Conservation (phyloP, 2,797 vertebrate genomes). For the Cossypha caffra region DNA sequence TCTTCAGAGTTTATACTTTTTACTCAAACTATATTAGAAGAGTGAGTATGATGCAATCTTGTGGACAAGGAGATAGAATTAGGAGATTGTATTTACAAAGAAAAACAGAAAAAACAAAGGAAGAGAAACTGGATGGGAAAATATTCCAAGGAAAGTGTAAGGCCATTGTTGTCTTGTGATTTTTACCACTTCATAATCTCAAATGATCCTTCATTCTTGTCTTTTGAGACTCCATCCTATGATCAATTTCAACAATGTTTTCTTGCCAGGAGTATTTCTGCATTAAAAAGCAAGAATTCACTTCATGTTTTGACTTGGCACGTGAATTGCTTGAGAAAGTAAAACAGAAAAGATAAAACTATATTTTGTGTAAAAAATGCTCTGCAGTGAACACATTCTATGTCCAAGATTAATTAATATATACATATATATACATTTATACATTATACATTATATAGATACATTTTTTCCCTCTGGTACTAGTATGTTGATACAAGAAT, state of each 20-base stretch:
- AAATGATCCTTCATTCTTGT: not conserved
- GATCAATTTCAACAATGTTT: not conserved
- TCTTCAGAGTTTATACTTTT: not conserved
- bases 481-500: not conserved
- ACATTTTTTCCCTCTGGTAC: not conserved
- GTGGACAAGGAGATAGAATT: not conserved
- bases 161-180: not conserved
- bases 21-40: not conserved
- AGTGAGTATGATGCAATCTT: not conserved
- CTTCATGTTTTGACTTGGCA: conserved; percentile 33
- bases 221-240: not conserved
- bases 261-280: conserved; percentile 39
- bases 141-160: not conserved
- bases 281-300: not conserved
- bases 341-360: not conserved
- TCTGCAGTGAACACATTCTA: not conserved
- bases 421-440: rapidly evolving
- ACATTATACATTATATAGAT: rapidly evolving
- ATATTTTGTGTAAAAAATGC: not conserved
- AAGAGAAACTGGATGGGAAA: not conserved
- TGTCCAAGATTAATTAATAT: not conserved
- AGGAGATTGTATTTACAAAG: not conserved
- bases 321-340: conserved; percentile 28
- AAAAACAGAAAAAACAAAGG: not conserved
- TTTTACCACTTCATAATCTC: conserved; percentile 24